Base-by-base conservation (phyloP, 92 coral and sea anemone genomes). In the Porites evermanni region DNA sequence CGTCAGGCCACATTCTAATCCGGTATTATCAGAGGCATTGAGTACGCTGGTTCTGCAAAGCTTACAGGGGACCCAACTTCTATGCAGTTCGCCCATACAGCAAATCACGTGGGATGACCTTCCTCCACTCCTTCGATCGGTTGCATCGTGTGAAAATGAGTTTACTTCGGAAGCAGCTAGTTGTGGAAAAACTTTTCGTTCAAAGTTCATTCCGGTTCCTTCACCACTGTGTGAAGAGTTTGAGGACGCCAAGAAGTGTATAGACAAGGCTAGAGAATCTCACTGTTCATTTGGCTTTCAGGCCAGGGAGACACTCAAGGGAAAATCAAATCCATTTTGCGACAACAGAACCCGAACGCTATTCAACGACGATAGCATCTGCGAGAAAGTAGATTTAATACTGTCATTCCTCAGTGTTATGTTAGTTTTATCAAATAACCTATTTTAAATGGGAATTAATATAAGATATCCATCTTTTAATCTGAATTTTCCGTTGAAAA, bases 201-300 rank as follows among this genome's bases (percentile, higher is more conserved):
- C 54, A 16, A 66, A 66, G n/a, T 84, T 84, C 66, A 29, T 64
- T 18, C 23, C 75, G 7, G 88, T 84, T 65, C 88, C 88, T 16
- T 84, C 88, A n/a, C 69, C 81, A 6, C 8, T 74, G 17, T 84
- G 88, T 75, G 76, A 84, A 19, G 75, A 66, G 51, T 75, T 70
- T 53, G 75, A 84, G 53, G 53, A 65, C 24, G 88, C 75, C 64
- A 84, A 84, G 23, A 24, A 70, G 13, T 84, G 88, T 21, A 23
- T 75, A 8, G 82, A 84, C 53, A 16, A 54, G 47, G 82, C 88
- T n/a, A 50, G 88, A 21, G 9, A 52, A 74, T 64, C 73, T 12
- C 59, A 50, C 29, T 84, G 88, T 32, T 64, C 67, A 10, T 84
- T 84, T 13, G 74, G 32, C n/a, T 8, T 32, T 16, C 75, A 29